These are phyloP conservation scores for Malaclemys terrapin DNA, from an alignment of 2,113 vertebrate genomes.

Conservation along the genomic window DNA sequence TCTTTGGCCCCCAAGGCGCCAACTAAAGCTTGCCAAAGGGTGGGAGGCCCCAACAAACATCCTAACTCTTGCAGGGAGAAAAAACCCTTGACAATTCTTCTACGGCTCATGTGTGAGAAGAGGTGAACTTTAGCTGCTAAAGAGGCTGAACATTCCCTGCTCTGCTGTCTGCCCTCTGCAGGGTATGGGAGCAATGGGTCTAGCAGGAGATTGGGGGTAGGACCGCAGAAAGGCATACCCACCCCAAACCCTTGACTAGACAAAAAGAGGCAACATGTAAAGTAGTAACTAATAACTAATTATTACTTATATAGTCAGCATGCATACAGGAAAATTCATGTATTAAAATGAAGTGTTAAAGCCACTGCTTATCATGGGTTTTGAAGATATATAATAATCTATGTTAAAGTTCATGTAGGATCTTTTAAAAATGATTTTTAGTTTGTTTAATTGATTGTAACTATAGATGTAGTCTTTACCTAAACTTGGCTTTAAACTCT, in stretches of 20 bases:
- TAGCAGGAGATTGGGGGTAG: neutral
- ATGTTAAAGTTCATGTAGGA: neutral
- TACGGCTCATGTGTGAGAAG: too few species aligned
- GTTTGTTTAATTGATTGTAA: neutral
- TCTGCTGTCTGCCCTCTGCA: neutral
- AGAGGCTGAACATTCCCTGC: neutral
- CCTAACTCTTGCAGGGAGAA: neutral
- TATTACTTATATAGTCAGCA: neutral
- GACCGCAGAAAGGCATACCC: neutral
- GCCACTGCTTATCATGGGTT: neutral
- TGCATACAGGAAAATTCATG: fast-evolving
- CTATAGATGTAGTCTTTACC: neutral
- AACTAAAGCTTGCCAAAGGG: neutral
- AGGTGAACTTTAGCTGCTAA: neutral
- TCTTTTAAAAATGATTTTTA: conserved; percentile 1
- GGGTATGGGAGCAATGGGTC: neutral
- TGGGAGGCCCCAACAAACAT: neutral
- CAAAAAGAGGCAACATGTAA: neutral
- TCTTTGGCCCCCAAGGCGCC: neutral
- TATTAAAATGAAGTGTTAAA: conserved; percentile 1
- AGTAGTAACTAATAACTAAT: neutral
- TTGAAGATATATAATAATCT: neutral
- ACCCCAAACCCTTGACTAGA: neutral
- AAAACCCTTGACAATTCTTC: too few species aligned
- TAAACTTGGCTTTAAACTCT: neutral